A percentile compares a stretch with the other conserved stretches of the same genome.
These are phyloP conservation scores for Anisognathus igniventris DNA, from an alignment of 2,797 vertebrate species.

Conservation along the genomic window DNA sequence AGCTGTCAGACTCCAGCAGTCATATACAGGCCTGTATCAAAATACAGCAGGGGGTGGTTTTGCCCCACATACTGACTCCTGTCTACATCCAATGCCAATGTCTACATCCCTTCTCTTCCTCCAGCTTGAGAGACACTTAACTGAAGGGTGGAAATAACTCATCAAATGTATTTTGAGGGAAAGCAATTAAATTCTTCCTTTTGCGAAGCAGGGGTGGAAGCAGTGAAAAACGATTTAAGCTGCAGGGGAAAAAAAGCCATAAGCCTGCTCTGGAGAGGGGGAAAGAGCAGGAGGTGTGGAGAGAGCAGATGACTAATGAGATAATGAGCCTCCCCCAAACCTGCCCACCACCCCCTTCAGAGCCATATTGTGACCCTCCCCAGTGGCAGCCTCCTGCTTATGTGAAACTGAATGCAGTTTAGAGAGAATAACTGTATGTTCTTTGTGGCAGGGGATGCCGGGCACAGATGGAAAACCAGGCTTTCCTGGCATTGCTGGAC, in stretches of 20 bases:
- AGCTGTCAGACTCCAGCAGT: not conserved
- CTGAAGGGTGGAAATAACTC: not conserved
- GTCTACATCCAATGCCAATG: not conserved
- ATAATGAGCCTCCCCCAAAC: not conserved
- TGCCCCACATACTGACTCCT: not conserved
- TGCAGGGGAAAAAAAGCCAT: not conserved
- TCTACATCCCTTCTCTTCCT: not conserved
- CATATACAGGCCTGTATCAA: not conserved
- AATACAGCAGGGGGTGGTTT: not conserved
- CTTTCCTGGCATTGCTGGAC: slow-evolving; percentile 72
- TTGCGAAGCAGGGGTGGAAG: not conserved
- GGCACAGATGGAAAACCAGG: slow-evolving; percentile 77
- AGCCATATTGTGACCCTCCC: accelerated
- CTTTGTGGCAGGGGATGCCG: slow-evolving; percentile 70
- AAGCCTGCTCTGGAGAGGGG: not conserved
- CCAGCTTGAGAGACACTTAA: not conserved
- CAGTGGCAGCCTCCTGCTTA: not conserved
- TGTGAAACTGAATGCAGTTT: not conserved
- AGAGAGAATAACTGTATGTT: not conserved
- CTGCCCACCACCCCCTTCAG: not conserved
- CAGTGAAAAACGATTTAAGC: not conserved
- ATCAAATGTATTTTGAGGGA: not conserved
- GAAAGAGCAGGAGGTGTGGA: not conserved
- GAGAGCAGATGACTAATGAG: not conserved
- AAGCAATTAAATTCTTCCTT: not conserved